Base-by-base conservation (phyloP, 2,113 vertebrate genomes). In the Willisornis vidua region DNA sequence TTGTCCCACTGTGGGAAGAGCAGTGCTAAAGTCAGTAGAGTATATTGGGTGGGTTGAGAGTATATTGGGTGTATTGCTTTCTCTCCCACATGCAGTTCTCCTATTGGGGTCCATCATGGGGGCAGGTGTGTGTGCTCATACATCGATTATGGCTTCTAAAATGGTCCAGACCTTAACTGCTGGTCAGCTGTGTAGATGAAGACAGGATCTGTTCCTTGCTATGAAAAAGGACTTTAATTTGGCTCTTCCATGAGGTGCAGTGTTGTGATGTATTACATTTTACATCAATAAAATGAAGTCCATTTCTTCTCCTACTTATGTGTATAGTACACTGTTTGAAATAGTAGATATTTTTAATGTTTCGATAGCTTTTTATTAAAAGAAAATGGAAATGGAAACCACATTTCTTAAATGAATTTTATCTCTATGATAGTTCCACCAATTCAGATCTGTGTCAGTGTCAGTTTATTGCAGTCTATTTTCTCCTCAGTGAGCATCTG, bases 321-420 rank as follows among this genome's bases (percentile, higher is more conserved):
- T 85, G 65, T 75, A 84, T 67, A 84, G 67, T 52, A 77, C 33
- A 17, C 62, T 93, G 19, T 82, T 68, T 91, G 61, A 94, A 96
- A 90, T 48, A 85, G 78, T 79, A 87, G 71, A 19, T 80, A 89
- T 75, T 81, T 92, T 88, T 90, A 96, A 88, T 89, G 61, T 78
- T 84, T 78, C 35, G 80, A 82, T 87, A 89, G 86, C 37, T 96
- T 89, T 94, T 94, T 93, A 91, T 93, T 92, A 96, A 96, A 97
- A 92, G 91, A 91, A 97, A 96, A 96, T 94, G 54, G 87, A 95
- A 96, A 93, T 86, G 74, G 93, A 94, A 97, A 91, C 57, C 70
- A 91, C 66, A 75, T 96, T 88, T 94, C 67, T 74, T 78, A 85
- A 85, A 90, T 89, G 46, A 87, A 80, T 94, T 91, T 71, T 86